phyloP scores from a whole-genome alignment of 2,888 invertebrate genomes.

The Zaprionus lineosus region DNA sequence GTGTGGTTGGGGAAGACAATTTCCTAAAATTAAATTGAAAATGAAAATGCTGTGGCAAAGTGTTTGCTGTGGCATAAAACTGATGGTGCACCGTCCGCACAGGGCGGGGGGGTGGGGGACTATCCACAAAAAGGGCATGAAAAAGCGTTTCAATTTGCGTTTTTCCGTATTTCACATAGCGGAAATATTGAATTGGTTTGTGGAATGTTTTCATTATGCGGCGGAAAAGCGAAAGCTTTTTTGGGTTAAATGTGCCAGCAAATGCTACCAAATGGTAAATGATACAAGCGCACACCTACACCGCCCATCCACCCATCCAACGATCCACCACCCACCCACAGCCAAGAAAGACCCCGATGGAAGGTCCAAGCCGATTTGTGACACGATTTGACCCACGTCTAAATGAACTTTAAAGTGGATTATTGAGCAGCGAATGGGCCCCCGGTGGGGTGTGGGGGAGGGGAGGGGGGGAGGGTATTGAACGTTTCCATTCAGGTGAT shows the following conservation, averaged over 20 bases:
- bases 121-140: slow-evolving; percentile 25
- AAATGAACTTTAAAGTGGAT: slow-evolving; percentile 50
- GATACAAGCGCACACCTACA: slow-evolving; percentile 15
- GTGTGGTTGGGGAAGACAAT: slow-evolving; percentile 6
- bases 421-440: no score
- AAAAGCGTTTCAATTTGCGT: slow-evolving; percentile 52
- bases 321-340: no score
- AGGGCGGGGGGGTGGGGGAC: background rate
- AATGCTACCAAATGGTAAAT: slow-evolving; percentile 34
- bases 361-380: background rate
- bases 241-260: slow-evolving; percentile 31
- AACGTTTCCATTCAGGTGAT: slow-evolving; percentile 56
- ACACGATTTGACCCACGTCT: slow-evolving; percentile 11
- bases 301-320: no score
- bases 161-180: slow-evolving; percentile 34
- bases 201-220: slow-evolving; percentile 72
- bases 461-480: no score
- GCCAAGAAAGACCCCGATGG: no score
- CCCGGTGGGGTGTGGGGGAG: no score
- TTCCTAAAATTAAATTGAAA: slow-evolving; percentile 60
- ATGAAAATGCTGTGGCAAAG: slow-evolving; percentile 34
- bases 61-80: slow-evolving; percentile 26
- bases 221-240: slow-evolving; percentile 34
- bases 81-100: background rate
- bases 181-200: slow-evolving; percentile 77